Conservation (phyloP, 2,797 vertebrate species). For the Myiotriccus ornatus region DNA sequence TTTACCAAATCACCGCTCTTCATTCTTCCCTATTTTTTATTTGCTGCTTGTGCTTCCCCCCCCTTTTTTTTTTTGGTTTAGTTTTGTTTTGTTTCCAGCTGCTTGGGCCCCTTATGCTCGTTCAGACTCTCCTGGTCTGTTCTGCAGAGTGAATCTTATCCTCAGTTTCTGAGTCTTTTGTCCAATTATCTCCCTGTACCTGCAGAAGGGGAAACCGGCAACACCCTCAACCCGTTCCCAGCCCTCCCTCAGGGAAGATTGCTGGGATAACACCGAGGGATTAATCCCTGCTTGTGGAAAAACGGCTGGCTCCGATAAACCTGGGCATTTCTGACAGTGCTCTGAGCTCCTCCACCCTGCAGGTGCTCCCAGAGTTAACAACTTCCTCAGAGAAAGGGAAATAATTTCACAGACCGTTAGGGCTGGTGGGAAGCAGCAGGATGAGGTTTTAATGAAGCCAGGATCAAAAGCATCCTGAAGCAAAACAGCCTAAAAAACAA, state of each 20-base stretch:
- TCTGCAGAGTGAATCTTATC: neutral
- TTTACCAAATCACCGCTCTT: neutral
- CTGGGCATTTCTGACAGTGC: neutral
- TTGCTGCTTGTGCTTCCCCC: neutral
- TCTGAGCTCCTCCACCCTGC: neutral
- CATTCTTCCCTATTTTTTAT: neutral
- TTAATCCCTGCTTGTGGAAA: neutral
- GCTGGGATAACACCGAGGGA: neutral
- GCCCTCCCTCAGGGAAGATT: neutral
- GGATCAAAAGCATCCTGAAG: constrained; percentile 73
- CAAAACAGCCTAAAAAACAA: constrained; percentile 66
- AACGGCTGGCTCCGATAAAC: neutral
- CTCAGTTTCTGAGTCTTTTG: constrained; percentile 11
- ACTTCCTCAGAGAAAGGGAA: constrained; percentile 3
- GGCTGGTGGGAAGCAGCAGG: constrained; percentile 63
- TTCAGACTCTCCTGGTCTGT: neutral
- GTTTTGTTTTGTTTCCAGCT: neutral
- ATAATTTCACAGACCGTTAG: constrained; percentile 51
- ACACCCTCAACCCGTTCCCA: neutral
- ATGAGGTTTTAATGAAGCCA: constrained; percentile 64
- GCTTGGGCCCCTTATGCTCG: neutral
- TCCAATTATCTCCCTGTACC: constrained; percentile 42
- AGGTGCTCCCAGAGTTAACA: constrained; percentile 39
- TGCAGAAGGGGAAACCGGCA: neutral
- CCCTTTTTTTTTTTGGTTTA: neutral